Percentiles rank a stretch among this genome's conserved stretches.
phyloP scores from a whole-genome alignment of 2,113 vertebrate genomes.

The Thermophis baileyi region DNA sequence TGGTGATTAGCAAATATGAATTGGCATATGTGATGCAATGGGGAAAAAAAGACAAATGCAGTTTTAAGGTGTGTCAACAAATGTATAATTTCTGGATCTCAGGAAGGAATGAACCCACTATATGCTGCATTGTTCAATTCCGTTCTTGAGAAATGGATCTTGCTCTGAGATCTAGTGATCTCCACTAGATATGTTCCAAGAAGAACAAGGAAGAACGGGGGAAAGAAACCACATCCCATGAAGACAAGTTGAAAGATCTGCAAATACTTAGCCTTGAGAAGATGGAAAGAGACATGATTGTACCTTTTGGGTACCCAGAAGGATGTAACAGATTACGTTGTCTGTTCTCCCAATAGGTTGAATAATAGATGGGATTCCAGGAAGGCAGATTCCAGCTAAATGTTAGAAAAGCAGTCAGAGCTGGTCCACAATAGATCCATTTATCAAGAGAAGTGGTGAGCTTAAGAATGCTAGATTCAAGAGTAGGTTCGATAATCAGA shows the following conservation, averaged over 20 bases:
- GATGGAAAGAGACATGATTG: background rate
- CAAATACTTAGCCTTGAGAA: background rate
- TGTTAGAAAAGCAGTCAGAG: no score
- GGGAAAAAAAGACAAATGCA: background rate
- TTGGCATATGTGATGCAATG: background rate
- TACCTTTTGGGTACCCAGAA: background rate
- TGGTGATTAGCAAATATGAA: background rate
- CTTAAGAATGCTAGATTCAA: no score
- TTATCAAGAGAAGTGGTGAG: no score
- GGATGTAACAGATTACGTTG: no score
- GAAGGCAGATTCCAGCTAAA: no score
- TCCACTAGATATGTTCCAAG: background rate
- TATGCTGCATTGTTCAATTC: background rate
- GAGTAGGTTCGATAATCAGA: no score
- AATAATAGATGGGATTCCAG: no score
- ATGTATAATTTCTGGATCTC: background rate
- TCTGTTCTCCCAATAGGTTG: no score
- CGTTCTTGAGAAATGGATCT: background rate
- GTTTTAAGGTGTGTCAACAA: background rate
- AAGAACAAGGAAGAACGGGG: background rate
- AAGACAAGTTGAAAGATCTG: background rate
- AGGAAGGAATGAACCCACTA: background rate
- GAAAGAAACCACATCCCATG: background rate
- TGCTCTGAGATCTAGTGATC: background rate
- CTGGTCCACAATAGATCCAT: no score